Conservation (phyloP, 2,797 vertebrate genomes). For the Manis crassicaudata region DNA sequence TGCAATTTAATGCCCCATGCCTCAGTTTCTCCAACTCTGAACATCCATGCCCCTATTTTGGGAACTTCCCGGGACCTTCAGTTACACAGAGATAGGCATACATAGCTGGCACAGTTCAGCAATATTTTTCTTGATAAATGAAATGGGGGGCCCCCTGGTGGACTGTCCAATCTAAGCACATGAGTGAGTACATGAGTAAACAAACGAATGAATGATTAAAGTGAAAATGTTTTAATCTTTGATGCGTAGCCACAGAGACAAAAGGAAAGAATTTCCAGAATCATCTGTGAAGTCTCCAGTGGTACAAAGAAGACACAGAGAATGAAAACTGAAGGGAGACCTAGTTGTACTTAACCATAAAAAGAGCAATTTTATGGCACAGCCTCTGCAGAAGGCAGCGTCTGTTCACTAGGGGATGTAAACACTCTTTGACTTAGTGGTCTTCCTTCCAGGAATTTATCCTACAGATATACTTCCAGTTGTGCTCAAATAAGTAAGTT, state of each 20-base stretch:
- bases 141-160: constrained; percentile 67
- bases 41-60: neutral
- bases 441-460: neutral
- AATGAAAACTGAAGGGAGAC: neutral
- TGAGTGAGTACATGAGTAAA: fast-evolving
- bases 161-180: neutral
- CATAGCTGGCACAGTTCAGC: fast-evolving
- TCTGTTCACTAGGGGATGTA: neutral
- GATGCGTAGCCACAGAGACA: neutral
- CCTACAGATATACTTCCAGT: neutral
- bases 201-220: fast-evolving
- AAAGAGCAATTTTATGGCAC: fast-evolving
- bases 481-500: neutral
- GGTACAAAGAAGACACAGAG: neutral
- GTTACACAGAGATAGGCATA: neutral
- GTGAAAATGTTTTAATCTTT: neutral
- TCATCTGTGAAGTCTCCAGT: fast-evolving
- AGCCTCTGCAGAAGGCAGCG: neutral
- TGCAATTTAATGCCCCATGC: fast-evolving
- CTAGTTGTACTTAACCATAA: neutral
- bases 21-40: neutral
- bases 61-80: neutral
- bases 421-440: neutral
- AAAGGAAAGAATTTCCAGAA: neutral
- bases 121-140: neutral